Evolutionary conservation across 2,888 invertebrate species (phyloP).

Genomic region (Cactoblastis cactorum): DNA sequence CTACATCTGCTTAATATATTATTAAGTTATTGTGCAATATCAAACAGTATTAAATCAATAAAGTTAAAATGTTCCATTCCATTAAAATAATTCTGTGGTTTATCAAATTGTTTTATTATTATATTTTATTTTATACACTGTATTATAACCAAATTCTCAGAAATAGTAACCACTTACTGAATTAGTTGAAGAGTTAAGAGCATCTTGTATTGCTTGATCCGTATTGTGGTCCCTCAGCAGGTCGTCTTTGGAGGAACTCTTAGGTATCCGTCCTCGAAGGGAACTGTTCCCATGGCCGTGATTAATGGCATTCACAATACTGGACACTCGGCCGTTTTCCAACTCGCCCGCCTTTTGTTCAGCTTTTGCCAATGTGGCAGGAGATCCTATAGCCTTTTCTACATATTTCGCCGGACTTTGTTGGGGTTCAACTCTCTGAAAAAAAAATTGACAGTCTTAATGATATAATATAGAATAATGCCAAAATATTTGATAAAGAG

Average conservation of each 20-base stretch:
- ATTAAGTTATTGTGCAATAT: no score
- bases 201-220: constrained; percentile 60
- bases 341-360: constrained; percentile 33
- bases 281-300: constrained; percentile 50
- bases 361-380: constrained; percentile 26
- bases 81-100: no score
- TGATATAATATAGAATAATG: no score
- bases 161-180: constrained; percentile 49
- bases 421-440: constrained; percentile 70
- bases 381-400: constrained; percentile 62
- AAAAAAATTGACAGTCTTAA: constrained; percentile 19
- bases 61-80: no score
- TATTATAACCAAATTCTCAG: no score
- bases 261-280: constrained; percentile 58
- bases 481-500: no score
- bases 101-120: no score
- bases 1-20: no score
- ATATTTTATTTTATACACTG: no score
- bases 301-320: constrained; percentile 68
- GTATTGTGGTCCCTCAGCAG: constrained; percentile 54
- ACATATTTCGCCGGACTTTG: constrained; percentile 64
- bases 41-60: no score
- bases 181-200: constrained; percentile 65
- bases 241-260: constrained; percentile 70
- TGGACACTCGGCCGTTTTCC: constrained; percentile 69